These are phyloP conservation scores for Galago senegalensis DNA, from an alignment of 2,797 vertebrate genomes.

Conservation along the genomic window DNA sequence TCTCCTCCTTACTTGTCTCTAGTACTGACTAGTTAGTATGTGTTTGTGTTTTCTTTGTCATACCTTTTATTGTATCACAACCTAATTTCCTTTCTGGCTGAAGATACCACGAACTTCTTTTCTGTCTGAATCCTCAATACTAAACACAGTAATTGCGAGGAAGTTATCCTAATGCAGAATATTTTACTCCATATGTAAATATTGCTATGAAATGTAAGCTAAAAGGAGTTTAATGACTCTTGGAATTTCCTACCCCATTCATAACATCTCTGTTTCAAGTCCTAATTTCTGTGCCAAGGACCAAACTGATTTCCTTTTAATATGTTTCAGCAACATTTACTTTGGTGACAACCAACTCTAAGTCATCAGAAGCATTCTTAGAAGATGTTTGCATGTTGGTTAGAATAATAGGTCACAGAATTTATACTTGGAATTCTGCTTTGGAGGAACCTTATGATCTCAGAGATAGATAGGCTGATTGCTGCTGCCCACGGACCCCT, in stretches of 20 bases:
- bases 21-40: not conserved
- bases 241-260: not conserved
- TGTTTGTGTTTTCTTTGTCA: not conserved
- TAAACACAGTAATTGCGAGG: not conserved
- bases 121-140: not conserved
- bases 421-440: not conserved
- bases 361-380: not conserved
- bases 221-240: not conserved
- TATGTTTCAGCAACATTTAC: conserved; percentile 36
- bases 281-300: not conserved
- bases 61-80: not conserved
- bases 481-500: not conserved
- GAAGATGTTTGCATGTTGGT: not conserved
- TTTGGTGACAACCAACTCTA: not conserved
- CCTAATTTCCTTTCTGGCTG: not conserved
- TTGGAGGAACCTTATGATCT: not conserved
- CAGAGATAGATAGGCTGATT: not conserved
- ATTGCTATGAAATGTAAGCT: not conserved
- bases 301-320: not conserved
- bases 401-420: not conserved
- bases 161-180: not conserved
- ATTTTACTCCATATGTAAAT: not conserved
- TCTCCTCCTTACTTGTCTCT: not conserved
- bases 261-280: not conserved
- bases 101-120: not conserved